Conservation (phyloP, 2,113 vertebrate species). For the Ivindomyrus marchei region DNA sequence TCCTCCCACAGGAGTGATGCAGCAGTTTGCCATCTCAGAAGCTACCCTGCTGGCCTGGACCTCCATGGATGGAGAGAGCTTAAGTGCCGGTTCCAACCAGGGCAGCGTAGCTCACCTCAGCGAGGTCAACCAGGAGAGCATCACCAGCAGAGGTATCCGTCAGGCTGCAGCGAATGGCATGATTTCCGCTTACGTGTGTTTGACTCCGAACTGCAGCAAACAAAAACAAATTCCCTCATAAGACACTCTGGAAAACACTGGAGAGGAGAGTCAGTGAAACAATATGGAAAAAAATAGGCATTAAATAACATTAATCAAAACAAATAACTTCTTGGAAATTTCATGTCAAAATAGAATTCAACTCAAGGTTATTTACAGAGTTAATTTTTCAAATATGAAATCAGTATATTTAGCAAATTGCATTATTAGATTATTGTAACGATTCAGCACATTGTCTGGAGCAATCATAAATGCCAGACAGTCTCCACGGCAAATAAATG, state of each 20-base stretch:
- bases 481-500: neutral
- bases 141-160: constrained; percentile 64
- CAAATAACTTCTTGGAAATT: neutral
- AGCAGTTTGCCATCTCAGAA: constrained; percentile 95
- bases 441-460: neutral
- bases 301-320: neutral
- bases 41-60: constrained; percentile 93
- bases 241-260: neutral
- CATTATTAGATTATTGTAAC: neutral
- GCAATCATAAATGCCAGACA: neutral
- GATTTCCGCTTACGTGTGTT: neutral
- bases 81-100: constrained; percentile 86
- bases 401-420: neutral
- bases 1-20: constrained; percentile 75
- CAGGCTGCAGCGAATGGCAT: neutral
- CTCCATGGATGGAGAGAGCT: constrained; percentile 92
- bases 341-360: neutral
- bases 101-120: constrained; percentile 84
- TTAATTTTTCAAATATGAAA: neutral
- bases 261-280: neutral
- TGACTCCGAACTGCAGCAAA: neutral
- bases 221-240: neutral
- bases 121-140: constrained; percentile 88
- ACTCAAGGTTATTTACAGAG: neutral
- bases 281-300: neutral